Conservation (phyloP, 2,113 vertebrate species). For the Clarias magur region DNA sequence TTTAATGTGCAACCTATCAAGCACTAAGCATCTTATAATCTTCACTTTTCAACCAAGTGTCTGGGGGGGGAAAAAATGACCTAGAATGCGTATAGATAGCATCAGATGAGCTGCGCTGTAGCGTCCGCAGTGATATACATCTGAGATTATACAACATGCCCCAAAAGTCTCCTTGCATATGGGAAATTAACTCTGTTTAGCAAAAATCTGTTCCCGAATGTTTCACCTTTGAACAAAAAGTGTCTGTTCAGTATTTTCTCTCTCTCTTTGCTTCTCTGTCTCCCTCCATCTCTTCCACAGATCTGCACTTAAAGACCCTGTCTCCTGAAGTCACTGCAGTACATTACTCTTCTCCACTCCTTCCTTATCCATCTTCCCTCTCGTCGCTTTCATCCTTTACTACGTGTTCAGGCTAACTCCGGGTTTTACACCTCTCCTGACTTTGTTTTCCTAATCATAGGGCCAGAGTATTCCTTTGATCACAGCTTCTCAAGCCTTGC, state of each 20-base stretch:
- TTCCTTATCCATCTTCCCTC: conserved; percentile 29
- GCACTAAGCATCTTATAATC: not conserved
- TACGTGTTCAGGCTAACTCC: conserved; percentile 5
- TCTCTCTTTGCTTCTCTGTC: conserved; percentile 1
- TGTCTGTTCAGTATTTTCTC: conserved; percentile 7
- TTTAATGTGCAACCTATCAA: not conserved
- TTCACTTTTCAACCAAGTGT: not conserved
- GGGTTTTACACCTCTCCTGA: conserved; percentile 17
- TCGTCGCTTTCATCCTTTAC: conserved; percentile 36
- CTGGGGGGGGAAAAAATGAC: not conserved
- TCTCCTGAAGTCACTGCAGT: conserved; percentile 42
- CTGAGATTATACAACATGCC: not conserved
- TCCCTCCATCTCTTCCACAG: not conserved
- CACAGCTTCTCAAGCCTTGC: conserved; percentile 27
- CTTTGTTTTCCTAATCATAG: conserved; percentile 46
- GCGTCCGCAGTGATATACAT: not conserved
- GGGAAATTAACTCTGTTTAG: no score
- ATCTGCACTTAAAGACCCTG: not conserved
- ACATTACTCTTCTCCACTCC: conserved; percentile 18
- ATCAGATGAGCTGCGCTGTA: not conserved
- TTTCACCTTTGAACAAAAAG: conserved; percentile 32
- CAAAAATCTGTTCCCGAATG: not conserved
- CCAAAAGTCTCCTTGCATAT: no score
- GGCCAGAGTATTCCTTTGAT: conserved; percentile 45
- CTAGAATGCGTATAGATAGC: not conserved